Evolutionary conservation across 2,797 vertebrate species (phyloP), one percentile per base, ranked within the genome.

Genomic region (Sphenodon punctatus): DNA sequence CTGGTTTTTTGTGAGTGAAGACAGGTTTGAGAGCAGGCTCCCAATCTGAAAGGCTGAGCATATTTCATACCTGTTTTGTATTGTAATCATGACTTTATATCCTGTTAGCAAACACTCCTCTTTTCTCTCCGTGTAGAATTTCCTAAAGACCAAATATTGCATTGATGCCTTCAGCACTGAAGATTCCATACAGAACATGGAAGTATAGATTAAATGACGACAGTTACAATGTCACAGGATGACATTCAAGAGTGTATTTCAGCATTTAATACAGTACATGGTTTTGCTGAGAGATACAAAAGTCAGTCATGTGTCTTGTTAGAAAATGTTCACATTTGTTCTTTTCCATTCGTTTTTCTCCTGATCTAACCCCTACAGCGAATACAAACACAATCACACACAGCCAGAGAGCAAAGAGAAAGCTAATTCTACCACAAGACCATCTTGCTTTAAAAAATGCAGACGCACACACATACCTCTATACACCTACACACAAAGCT

Each of bases 401-500:
- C 25, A 25, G 78, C 46, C 72, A 80, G 41, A 75, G n/a, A 90
- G 10, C 69, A 80, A 70, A 46, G 22, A 14, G 53, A 80, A 74
- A 14, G 20, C 67, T 82, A 70, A 68, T 30, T 55, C 25, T 34
- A 23, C 49, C 36, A 41, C 38, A n/a, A 60, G 16, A 55, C 49
- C 6, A 41, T 84, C 69, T 67, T n/a, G 30, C 78, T 78, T 81
- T 39, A 66, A 45, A 66, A 66, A 66, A 22, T 49, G n/a, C 9
- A 8, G 19, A 30, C 15, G 55, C 7, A 34, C 53, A 55, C 2
- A 7, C 32, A 8, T 20, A 36, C 9, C 45, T 68, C 71, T 55
- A 1, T 45, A 30, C 67, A 67, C 65, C 41, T 78, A 86, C 68
- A 82, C 77, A 70, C 38, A 67, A 66, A 77, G 77, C 49, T n/a